Evolutionary conservation across 2,797 vertebrate species (phyloP).

Genomic region (Geotrypetes seraphini): DNA sequence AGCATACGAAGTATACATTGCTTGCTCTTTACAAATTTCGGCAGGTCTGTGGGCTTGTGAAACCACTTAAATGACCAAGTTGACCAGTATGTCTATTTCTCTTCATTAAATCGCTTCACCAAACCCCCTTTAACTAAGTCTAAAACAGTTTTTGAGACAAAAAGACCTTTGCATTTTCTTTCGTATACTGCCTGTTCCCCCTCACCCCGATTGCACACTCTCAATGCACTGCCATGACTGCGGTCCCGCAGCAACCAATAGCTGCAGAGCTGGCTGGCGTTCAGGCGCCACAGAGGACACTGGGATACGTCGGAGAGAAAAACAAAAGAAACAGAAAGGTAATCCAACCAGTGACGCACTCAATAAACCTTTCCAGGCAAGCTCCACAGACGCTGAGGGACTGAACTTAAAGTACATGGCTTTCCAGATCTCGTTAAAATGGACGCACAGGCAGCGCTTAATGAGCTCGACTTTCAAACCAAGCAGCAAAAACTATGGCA

Average conservation of each 20-base stretch:
- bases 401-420: neutral
- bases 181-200: slow-evolving; percentile 31
- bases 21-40: slow-evolving; percentile 59
- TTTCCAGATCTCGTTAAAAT: slow-evolving; percentile 10
- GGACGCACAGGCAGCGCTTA: slow-evolving; percentile 5
- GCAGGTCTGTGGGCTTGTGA: slow-evolving; percentile 53
- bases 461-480: neutral
- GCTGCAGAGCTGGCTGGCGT: slow-evolving; percentile 40
- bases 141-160: slow-evolving; percentile 39
- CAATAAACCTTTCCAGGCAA: neutral
- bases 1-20: slow-evolving; percentile 62
- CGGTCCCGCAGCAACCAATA: slow-evolving; percentile 37
- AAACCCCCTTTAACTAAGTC: slow-evolving; percentile 18
- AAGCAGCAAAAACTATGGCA: slow-evolving; percentile 5
- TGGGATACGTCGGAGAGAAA: slow-evolving; percentile 35
- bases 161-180: slow-evolving; percentile 36
- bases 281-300: slow-evolving; percentile 44
- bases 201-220: slow-evolving; percentile 27
- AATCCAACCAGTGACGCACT: slow-evolving; percentile 13
- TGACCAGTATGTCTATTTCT: slow-evolving; percentile 38
- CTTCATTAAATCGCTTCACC: slow-evolving; percentile 27
- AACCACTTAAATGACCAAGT: slow-evolving; percentile 36
- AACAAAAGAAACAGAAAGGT: slow-evolving; percentile 18
- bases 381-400: too few species aligned
- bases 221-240: slow-evolving; percentile 46